phyloP scores from a whole-genome alignment of 2,888 invertebrate genomes.

The Lucinisca nassula region DNA sequence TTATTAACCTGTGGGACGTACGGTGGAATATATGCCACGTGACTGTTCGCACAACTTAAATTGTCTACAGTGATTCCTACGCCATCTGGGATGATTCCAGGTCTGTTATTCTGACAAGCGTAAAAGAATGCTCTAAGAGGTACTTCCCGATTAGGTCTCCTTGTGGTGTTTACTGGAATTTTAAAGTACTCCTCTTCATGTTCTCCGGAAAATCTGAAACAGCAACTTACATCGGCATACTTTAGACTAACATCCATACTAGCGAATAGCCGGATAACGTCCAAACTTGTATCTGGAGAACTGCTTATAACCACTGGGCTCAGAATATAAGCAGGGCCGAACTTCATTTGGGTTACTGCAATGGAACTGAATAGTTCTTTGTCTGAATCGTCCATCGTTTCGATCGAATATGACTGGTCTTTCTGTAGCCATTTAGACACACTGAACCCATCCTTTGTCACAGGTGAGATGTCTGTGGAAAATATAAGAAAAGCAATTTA shows the following conservation, averaged over 20 bases:
- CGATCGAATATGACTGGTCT: too few relatives aligned
- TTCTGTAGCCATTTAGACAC: too few relatives aligned
- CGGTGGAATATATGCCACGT: background rate
- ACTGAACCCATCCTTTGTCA: too few relatives aligned
- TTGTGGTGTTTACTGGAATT: background rate
- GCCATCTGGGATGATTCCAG: background rate
- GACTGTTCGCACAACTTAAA: background rate
- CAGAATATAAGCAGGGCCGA: background rate
- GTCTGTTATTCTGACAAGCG: background rate
- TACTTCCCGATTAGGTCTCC: background rate
- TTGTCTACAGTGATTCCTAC: background rate
- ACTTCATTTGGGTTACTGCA: background rate
- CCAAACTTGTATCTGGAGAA: background rate
- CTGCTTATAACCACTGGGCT: background rate
- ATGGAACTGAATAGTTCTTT: background rate
- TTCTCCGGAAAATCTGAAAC: background rate
- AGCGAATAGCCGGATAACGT: background rate
- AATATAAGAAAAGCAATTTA: too few relatives aligned
- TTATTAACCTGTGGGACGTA: background rate
- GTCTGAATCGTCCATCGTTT: too few relatives aligned
- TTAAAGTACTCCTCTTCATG: background rate
- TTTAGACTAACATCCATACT: background rate
- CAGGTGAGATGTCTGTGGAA: too few relatives aligned
- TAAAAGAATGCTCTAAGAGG: background rate
- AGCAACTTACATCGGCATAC: background rate